Base-by-base conservation (phyloP, 2,888 invertebrate species). In the Catocala fraxini region DNA sequence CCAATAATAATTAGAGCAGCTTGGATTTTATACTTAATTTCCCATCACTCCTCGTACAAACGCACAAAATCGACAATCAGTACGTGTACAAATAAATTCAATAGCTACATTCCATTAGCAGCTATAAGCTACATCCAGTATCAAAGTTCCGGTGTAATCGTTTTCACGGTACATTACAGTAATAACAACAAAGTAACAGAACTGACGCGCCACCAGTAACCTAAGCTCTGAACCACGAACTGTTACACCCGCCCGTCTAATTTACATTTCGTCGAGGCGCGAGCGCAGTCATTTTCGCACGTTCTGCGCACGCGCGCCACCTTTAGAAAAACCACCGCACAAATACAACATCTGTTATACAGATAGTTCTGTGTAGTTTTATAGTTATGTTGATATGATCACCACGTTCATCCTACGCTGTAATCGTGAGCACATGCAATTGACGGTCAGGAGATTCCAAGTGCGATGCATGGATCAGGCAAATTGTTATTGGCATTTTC, bases 211-310 rank as follows among this genome's bases (percentile, higher is more conserved):
- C 46, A 60, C 53, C 46, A 45, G 53, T 59, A 81, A 82, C 71
- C 56, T 72, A 77, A 80, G 74, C 83, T 79, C 72, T 76, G 75
- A 79, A 78, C 80, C 80, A 79, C 79, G 80, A 81, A 75, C 79
- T 73, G 79, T 80, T 80, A 77, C 75, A 67, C 60, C 66, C 63
- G 55, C 75, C 35, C 68, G 59, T 75, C 83, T 84, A 85, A 87
- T 88, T 88, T 88, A 80, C 86, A 87, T 88, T 83, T 83, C 76
- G 74, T 73, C 70, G 80, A 82, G 78, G 82, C 84, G 84, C 79
- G 78, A 78, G 77, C 75, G 75, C 76, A 74, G 83, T 85, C 85
- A 86, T 88, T 87, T 87, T 87, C 85, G 85, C 87, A 79, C 82
- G 80, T 71, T 75, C 71, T 59, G 74, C 53, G 76, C 84, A 82